Base-by-base conservation (phyloP, 2,888 invertebrate genomes). In the Agonopterix subpropinquella region DNA sequence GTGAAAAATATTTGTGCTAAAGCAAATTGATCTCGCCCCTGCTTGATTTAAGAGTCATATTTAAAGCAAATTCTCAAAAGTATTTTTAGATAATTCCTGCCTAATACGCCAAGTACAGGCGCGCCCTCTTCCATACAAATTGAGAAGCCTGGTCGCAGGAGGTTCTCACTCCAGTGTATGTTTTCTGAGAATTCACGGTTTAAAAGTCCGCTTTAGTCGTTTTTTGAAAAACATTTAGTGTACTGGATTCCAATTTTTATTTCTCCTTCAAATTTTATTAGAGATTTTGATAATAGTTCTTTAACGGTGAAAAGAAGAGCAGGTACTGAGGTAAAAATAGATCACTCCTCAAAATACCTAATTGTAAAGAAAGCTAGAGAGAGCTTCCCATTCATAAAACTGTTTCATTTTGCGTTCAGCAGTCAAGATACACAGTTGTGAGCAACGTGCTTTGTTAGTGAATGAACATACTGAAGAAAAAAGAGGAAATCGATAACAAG, bases 121-220 rank as follows among this genome's bases (percentile, higher is more conserved):
- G 86, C 87, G 86, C 86, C 87, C 86, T 86, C 87, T 87, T 60
- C 70, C 81, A 83, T 83, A 82, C 79, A 80, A 84, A 78, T 77
- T 67, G 77, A 72, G 67, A 85, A 86, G 81, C 80, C 66, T 64
- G 54, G 71, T 66, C 68, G 73, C 69, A 77, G 74, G 80, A 84
- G 80, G 82, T 80, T 86, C 80, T 77, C 78, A 70, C 70, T 70
- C 73, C 75, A 65, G 65, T 64, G 70, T 69, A 67, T 76, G 77
- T 79, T 80, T 81, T 79, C 72, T 62, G 67, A 70, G 74, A 77
- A 73, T 67, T 65, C 68, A 61, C 77, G 67, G 76, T 77, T 75
- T 70, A 69, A 63, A 65, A 10, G 10, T 56, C 62, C 66, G 60
- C 63, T 60, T 67, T 64, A 61, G 55, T 57, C 49, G 59, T 59